A percentile compares a stretch with the other conserved stretches of the same genome.
Evolutionary conservation across 1,140 invertebrate genomes (phyloP).

Genomic region (Pseudobourletiella spinata): DNA sequence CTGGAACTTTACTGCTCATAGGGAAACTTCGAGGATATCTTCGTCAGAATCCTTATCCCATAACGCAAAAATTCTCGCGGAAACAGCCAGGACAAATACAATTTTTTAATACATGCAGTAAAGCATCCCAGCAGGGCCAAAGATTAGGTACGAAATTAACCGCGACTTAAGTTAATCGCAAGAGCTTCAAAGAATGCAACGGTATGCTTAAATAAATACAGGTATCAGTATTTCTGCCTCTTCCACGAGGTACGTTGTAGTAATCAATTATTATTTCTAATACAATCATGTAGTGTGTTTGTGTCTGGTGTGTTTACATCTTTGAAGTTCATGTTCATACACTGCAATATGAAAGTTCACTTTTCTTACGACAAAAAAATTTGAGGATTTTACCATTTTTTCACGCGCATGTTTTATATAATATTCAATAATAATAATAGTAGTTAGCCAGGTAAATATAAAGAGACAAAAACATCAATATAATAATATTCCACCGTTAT

Average conservation of each 20-base stretch:
- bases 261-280: neutral
- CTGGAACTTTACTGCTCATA: too few species aligned
- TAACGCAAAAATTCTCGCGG: too few species aligned
- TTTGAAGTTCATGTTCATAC: neutral
- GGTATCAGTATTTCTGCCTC: neutral
- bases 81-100: too few species aligned
- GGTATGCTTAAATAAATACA: too few species aligned
- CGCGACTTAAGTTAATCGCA: too few species aligned
- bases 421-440: conserved; percentile 6
- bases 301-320: neutral
- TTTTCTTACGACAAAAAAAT: neutral
- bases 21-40: too few species aligned
- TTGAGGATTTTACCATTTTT: neutral
- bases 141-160: too few species aligned
- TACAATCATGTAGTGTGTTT: neutral
- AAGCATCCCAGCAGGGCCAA: too few species aligned
- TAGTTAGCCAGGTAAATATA: neutral
- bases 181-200: too few species aligned
- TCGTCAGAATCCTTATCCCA: too few species aligned
- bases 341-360: neutral
- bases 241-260: neutral
- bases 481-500: neutral
- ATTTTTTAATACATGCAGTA: too few species aligned
- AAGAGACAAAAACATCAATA: conserved; percentile 2
- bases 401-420: neutral